phyloP scores from a whole-genome alignment of 1,140 invertebrate species.

The Heterodera schachtii region DNA sequence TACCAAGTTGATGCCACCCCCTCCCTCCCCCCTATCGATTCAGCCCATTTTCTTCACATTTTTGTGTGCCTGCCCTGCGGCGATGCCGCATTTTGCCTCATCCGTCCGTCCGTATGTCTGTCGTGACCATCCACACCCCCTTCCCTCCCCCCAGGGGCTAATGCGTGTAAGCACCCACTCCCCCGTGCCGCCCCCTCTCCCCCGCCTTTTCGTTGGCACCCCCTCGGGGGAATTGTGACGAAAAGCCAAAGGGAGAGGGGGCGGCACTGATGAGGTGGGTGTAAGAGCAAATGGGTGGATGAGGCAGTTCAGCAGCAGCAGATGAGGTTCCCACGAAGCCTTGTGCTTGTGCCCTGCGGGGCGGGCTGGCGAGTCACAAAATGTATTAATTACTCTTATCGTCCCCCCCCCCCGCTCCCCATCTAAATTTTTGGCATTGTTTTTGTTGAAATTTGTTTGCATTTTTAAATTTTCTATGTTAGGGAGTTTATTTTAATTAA shows the following conservation, averaged over 20 bases:
- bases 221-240: slow-evolving; percentile 1
- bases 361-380: background rate
- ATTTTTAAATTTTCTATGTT: too few relatives aligned
- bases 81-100: too few relatives aligned
- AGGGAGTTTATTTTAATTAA: too few relatives aligned
- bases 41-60: background rate
- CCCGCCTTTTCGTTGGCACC: too few relatives aligned
- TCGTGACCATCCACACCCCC: background rate
- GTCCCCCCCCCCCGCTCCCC: too few relatives aligned
- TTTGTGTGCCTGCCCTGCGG: background rate
- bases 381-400: background rate
- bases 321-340: background rate
- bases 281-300: background rate
- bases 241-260: background rate
- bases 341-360: background rate
- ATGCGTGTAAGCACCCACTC: background rate
- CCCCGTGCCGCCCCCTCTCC: too few relatives aligned
- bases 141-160: background rate
- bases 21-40: background rate
- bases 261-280: background rate
- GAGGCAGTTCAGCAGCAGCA: background rate
- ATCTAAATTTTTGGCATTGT: too few relatives aligned
- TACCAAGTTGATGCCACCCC: slow-evolving; percentile 5
- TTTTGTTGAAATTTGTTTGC: too few relatives aligned
- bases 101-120: background rate